Base-by-base conservation (phyloP, 2,888 invertebrate species). In the Nowickia ferox region DNA sequence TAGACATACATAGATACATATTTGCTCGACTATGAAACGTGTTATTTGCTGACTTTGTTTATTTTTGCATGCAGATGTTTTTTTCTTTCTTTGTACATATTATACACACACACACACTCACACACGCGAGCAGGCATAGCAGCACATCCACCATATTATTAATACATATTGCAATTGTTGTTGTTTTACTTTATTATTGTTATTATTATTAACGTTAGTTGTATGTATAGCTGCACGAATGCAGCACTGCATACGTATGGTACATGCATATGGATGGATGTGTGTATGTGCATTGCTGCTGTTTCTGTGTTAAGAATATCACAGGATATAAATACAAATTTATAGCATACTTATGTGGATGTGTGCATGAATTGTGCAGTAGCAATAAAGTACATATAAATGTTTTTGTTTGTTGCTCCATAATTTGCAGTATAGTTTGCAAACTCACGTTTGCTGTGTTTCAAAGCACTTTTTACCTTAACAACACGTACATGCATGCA, bases 341-440 rank as follows among this genome's bases (percentile, higher is more conserved):
- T 8, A 48, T 40, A 30, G 13, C 9, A 40, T 48, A 11, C 38
- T 9, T 38, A 22, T 8, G 19, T 74, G 57, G 9, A 48, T 38
- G 6, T 53, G 6, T 19, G 38, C 6, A 11, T 11, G 38, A 38
- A 61, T 9, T 77, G 71, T 65, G 74, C 84, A 84, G 78, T 74
- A 87, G 84, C 81, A 87, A 71, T 79, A 72, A 30, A 84, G 84
- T 88, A n/a, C n/a, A n/a, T n/a, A 88, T 88, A 87, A 79, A 87
- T 88, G 88, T 84, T 88, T 88, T 87, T 87, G 77, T 79, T 88
- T 87, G 86, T 87, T 87, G 86, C 86, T 84, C 85, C 87, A 88
- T 88, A 89, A 88, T 88, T 89, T 88, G 87, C 87, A 86, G 88
- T 86, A 86, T 87, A 89, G 88, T 89, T 89, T 90, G 88, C 88